Evolutionary conservation across 2,888 invertebrate genomes (phyloP), one percentile per base, ranked within the genome.

Genomic region (Trissolcus brochymenae): DNA sequence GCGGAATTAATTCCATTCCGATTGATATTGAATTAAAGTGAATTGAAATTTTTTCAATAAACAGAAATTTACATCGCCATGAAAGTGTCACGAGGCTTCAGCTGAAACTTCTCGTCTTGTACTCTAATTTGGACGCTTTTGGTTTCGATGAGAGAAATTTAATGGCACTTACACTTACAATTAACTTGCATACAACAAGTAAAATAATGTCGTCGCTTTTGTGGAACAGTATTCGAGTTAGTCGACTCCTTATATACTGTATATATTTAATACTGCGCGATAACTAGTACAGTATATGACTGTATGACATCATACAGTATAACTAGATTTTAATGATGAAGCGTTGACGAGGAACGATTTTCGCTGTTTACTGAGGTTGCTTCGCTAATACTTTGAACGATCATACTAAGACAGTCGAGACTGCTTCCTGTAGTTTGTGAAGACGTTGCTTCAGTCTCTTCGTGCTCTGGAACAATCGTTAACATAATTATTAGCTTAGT

Each of bases 351-450:
- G 79, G 83, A 86, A 73, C 83, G 84, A 76, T 79, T 83, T 55
- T 87, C 86, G 54, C 76, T 82, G 56, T 80, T 60, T 59, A 80
- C 73, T 84, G 13, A 76, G 80, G 78, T 89, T 88, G 90, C 90
- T 11, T 89, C 90, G 9, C 92, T 91, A 74, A 94, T 91, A 67
- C 93, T 94, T 87, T 94, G 94, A 0, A 94, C 94, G 79, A 94
- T 94, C 83, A 94, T 91, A 51, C 93, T 91, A 14, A 94, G 90
- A 41, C 94, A 91, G 72, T 94, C 94, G 50, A 94, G 87, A 81
- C 94, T 94, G 85, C 91, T 91, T 3, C 91, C 90, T 0, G 90
- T 90, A 61, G 89, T 90, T 60, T 87, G 86, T 3, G 82, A 68
- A 25, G 82, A 59, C n/a, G 81, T 64, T 43, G 81, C 57, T 66